These are phyloP conservation scores for Gopherus evgoodei DNA, from an alignment of 2,113 vertebrate species.

Conservation along the genomic window DNA sequence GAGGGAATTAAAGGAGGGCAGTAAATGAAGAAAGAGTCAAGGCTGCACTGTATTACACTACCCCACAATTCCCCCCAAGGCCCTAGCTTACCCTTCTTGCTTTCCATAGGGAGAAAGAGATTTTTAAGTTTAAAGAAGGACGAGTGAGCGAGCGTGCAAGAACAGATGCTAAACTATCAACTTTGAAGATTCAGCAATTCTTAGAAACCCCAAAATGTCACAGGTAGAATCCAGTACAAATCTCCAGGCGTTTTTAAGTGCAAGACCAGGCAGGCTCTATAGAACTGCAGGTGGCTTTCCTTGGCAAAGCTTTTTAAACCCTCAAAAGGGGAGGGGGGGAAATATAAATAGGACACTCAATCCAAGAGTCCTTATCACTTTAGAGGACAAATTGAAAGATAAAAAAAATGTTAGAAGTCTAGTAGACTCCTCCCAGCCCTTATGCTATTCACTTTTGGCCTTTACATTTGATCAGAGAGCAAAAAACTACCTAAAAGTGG, in stretches of 20 bases:
- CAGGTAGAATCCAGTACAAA: slow-evolving; percentile 60
- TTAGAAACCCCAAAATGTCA: slow-evolving; percentile 50
- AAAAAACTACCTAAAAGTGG: slow-evolving; percentile 18
- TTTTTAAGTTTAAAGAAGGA: slow-evolving; percentile 43
- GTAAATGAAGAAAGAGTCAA: background rate
- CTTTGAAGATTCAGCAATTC: slow-evolving; percentile 40
- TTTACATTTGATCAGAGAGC: slow-evolving; percentile 25
- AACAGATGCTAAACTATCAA: slow-evolving; percentile 62
- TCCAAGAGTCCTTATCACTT: slow-evolving; percentile 8
- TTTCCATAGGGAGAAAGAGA: slow-evolving; percentile 55
- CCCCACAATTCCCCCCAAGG: background rate
- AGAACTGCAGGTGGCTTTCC: slow-evolving; percentile 68
- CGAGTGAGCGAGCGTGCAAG: slow-evolving; percentile 42
- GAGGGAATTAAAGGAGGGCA: slow-evolving; percentile 7
- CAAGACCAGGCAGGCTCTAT: slow-evolving; percentile 49
- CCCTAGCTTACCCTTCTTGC: slow-evolving; percentile 19
- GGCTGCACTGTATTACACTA: slow-evolving; percentile 13
- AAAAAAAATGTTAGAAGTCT: background rate
- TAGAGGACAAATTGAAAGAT: background rate
- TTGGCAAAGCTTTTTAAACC: slow-evolving; percentile 63
- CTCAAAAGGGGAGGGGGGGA: slow-evolving; percentile 34
- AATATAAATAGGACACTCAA: slow-evolving; percentile 20
- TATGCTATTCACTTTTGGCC: slow-evolving; percentile 37
- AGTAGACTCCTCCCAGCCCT: background rate
- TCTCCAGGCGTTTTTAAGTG: slow-evolving; percentile 64